Conservation (phyloP, 1,140 invertebrate genomes). For the Chelonus insularis region DNA sequence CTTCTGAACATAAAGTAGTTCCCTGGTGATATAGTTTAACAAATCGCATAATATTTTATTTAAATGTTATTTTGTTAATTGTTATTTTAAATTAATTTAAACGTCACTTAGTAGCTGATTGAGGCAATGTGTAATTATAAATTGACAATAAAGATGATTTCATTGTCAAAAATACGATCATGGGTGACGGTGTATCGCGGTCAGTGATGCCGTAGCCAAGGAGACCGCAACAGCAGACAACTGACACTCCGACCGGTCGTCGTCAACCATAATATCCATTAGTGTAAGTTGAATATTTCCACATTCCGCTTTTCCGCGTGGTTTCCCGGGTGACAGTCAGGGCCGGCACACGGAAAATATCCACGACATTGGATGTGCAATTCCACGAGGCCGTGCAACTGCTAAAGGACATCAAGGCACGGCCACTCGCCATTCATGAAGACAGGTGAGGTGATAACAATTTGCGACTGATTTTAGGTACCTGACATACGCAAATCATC, state of each 20-base stretch:
- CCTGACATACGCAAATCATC: too few relatives aligned
- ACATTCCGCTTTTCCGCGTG: conserved; percentile 39
- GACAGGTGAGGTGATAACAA: conserved; percentile 48
- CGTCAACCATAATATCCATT: conserved; percentile 41
- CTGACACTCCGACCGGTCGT: conserved; percentile 47
- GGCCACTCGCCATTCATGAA: conserved; percentile 50
- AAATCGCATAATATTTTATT: not conserved
- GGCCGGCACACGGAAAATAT: conserved; percentile 36
- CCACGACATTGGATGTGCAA: not conserved
- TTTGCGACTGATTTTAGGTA: conserved; percentile 11
- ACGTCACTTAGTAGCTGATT: too few relatives aligned
- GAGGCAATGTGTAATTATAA: too few relatives aligned
- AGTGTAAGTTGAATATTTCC: conserved; percentile 31
- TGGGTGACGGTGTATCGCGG: conserved; percentile 37
- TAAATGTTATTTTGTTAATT: not conserved
- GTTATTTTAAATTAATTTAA: too few relatives aligned
- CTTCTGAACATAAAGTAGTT: not conserved
- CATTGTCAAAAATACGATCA: too few relatives aligned
- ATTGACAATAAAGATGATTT: too few relatives aligned
- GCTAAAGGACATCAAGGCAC: conserved; percentile 28
- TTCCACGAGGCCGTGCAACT: conserved; percentile 33
- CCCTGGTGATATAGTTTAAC: not conserved
- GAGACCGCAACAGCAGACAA: conserved; percentile 58
- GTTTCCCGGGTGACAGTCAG: conserved; percentile 49
- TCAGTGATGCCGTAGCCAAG: conserved; percentile 59